Evolutionary conservation across 2,113 vertebrate genomes (phyloP).

Genomic region (Lampris incognitus): DNA sequence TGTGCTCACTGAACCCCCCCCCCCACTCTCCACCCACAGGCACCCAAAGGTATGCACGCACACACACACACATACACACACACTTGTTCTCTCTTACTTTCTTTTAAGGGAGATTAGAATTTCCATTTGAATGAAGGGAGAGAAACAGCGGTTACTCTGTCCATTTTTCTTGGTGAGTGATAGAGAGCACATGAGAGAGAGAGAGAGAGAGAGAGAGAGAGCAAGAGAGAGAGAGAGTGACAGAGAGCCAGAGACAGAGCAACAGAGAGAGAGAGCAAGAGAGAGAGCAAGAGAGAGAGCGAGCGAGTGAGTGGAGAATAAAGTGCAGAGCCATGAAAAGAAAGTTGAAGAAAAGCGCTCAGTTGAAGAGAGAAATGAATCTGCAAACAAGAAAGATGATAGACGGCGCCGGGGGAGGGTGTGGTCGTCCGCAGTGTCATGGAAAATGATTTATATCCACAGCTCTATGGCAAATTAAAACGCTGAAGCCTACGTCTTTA

Average conservation of each 20-base stretch:
- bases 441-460: slow-evolving; percentile 86
- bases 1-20: slow-evolving; percentile 40
- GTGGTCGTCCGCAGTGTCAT: slow-evolving; percentile 79
- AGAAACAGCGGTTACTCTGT: slow-evolving; percentile 92
- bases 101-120: slow-evolving; percentile 92
- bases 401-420: slow-evolving; percentile 29
- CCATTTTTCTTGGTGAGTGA: slow-evolving; percentile 83
- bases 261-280: slow-evolving; percentile 43
- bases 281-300: slow-evolving; percentile 17
- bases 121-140: slow-evolving; percentile 95
- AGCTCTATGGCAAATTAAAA: slow-evolving; percentile 77
- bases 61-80: not conserved
- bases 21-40: slow-evolving; percentile 17
- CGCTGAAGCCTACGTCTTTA: slow-evolving; percentile 62
- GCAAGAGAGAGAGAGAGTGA: slow-evolving; percentile 39
- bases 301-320: slow-evolving; percentile 11
- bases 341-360: slow-evolving; percentile 85
- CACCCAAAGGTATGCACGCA: too few relatives aligned
- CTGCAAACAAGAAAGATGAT: slow-evolving; percentile 56
- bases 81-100: slow-evolving; percentile 69
- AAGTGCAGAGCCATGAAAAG: slow-evolving; percentile 60
- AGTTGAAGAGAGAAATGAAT: slow-evolving; percentile 85
- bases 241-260: slow-evolving; percentile 2
- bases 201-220: slow-evolving; percentile 61
- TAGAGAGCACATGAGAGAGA: not conserved